Evolutionary conservation across 1,140 invertebrate genomes (phyloP), one percentile per base, ranked within the genome.

Genomic region (Drosophila fuyamai): DNA sequence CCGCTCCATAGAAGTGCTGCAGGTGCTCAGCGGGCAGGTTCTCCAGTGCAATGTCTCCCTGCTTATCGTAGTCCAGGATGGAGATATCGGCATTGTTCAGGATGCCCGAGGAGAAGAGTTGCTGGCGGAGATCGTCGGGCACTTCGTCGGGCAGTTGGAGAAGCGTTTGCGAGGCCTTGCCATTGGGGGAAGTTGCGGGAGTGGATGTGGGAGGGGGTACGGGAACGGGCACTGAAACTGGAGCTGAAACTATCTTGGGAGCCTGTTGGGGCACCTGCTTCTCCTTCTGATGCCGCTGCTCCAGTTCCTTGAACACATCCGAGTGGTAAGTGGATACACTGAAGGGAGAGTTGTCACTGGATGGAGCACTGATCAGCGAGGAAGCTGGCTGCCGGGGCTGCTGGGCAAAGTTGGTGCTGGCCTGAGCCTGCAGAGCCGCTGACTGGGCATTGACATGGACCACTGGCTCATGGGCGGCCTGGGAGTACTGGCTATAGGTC

Each of bases 1-100:
- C 96, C 10, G 95, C 95, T 14, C 95, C 95, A 79, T 96, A 97
- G 86, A 97, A 96, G 89, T 97, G 96, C 18, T 96, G 96, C 57
- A 97, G 91, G 59, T 97, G 96, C 89, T 97, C 96, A 10, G 96
- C 96, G n/a, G 96, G 96, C 51, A 97, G 92, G 68, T 95, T 96
- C 74, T 97, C 96, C 47, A 97, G 93, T 8, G 96, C 95, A 61
- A 96, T 97, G 79, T 97, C 96, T n/a, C 96, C 96, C 36, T 97
- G 95, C 93, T 97, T 97, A 84, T 97, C 96, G 73, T 97, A 97
- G 92, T 97, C 96, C 36, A 97, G 93, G 27, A 97, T 95, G 70
- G 97, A 97, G 58, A 97, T 97, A 80, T 97, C 96, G 27, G 97
- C 96, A 83, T 97, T 97, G 71, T 96, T 95, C 43, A 97, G 93